Base-by-base conservation (phyloP, 53 echinoderm and acorn worm species). In the Hippasteria phrygiana region DNA sequence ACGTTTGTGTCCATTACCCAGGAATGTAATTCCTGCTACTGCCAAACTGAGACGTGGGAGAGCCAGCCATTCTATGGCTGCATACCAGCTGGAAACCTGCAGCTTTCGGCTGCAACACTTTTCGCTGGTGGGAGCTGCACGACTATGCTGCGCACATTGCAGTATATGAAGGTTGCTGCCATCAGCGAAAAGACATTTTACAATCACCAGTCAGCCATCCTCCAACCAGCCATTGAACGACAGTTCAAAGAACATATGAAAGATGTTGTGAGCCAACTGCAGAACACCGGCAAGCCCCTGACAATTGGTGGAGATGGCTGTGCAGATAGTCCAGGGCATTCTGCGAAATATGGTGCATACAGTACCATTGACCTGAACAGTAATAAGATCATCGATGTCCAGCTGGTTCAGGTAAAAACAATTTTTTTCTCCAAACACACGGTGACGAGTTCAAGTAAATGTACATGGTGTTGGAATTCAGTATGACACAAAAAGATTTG, bases 301-400 rank as follows among this genome's bases (percentile, higher is more conserved):
- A 83, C 32, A 41, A n/a, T 83, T 39, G 84, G 84, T 29, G 84
- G 84, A 22, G 84, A 83, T 47, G 43, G 84, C 17, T 42, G 43
- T 24, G 84, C 84, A 0, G 90, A 90, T 37, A 90, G 83, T 40
- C 90, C 90, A 24, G 83, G 90, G 3, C 90, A 90, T 55, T 90
- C 53, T 16, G 90, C 82, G 4, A 89, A 90, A 42, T 90, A 18
- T 72, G 90, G 90, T 10, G 39, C 73, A 9, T 90, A 90, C 46
- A 72, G 51, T 0, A 26, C 55, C 34, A 89, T 79, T 7, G 71
- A 89, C 8, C 66, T 89, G 1, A n/a, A 27, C 2, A 55, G 32
- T 8, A 43, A 64, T 16, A 78, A 89, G 78, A 64, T 89, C 8
- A 34, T 89, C 0, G 80, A 78, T 46, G 42, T 89, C 11, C 79